Evolutionary conservation across 2,888 invertebrate species (phyloP).

Genomic region (Cantharis lateralis): DNA sequence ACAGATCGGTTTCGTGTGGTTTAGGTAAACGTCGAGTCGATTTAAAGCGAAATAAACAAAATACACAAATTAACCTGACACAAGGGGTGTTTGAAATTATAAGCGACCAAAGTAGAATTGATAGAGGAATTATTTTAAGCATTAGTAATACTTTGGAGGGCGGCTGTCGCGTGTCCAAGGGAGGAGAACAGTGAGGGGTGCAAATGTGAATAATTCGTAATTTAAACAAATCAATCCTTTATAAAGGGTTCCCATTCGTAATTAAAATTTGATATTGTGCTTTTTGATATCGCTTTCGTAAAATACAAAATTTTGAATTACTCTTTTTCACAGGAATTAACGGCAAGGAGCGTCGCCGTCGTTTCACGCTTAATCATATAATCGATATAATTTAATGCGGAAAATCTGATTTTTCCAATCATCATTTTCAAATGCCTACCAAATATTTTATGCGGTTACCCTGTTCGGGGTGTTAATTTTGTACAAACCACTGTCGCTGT

Average conservation of each 20-base stretch:
- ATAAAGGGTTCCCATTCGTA: slow-evolving; percentile 14
- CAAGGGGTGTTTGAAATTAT: slow-evolving; percentile 15
- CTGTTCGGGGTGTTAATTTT: too few relatives aligned
- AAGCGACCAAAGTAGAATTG: slow-evolving; percentile 11
- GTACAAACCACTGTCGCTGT: too few relatives aligned
- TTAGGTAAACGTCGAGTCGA: slow-evolving; percentile 3
- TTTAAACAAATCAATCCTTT: slow-evolving; percentile 29
- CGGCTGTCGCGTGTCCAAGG: slow-evolving; percentile 14
- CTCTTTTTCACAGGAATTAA: not conserved
- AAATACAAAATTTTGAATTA: not conserved
- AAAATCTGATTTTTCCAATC: not conserved
- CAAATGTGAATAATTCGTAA: slow-evolving; percentile 24
- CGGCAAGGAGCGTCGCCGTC: not conserved
- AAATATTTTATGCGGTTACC: too few relatives aligned
- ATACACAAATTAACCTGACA: slow-evolving; percentile 28
- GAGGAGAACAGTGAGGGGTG: not conserved
- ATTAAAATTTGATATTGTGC: not conserved
- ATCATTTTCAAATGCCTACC: not conserved
- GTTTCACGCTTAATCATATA: not conserved
- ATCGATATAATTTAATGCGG: not conserved
- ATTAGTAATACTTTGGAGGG: slow-evolving; percentile 12
- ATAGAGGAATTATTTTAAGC: slow-evolving; percentile 7
- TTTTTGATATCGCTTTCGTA: not conserved
- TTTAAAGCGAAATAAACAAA: slow-evolving; percentile 20
- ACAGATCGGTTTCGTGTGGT: not conserved